These are phyloP conservation scores for Resseliella maxima DNA, from an alignment of 2,888 invertebrate species.

Conservation along the genomic window DNA sequence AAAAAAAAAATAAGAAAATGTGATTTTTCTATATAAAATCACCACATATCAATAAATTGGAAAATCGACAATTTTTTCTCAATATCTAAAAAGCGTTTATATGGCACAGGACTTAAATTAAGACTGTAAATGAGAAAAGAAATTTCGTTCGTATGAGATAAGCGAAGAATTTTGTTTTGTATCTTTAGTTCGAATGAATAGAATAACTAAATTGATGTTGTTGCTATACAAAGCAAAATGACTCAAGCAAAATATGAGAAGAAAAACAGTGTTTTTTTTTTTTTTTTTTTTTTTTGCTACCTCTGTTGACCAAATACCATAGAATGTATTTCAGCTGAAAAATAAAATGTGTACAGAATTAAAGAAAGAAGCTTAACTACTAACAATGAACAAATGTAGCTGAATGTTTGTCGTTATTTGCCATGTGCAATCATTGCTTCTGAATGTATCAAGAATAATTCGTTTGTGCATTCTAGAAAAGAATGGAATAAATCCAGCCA, in stretches of 20 bases:
- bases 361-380: background rate
- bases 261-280: background rate
- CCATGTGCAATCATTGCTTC: background rate
- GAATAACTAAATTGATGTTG: conserved; percentile 6
- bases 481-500: conserved; percentile 13
- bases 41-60: no score
- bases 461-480: conserved; percentile 1
- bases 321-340: background rate
- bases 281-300: background rate
- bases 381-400: background rate
- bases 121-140: no score
- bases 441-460: conserved; percentile 43
- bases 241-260: background rate
- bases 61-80: no score
- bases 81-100: no score
- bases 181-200: background rate
- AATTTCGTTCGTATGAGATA: background rate
- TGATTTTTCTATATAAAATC: no score
- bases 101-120: no score
- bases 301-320: background rate
- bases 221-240: background rate
- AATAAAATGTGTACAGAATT: background rate
- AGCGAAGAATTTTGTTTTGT: background rate
- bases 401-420: background rate
- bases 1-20: no score